Evolutionary conservation across 2,113 vertebrate species (phyloP), one percentile per base, ranked within the genome.

Genomic region (Gnathonemus longibarbis): DNA sequence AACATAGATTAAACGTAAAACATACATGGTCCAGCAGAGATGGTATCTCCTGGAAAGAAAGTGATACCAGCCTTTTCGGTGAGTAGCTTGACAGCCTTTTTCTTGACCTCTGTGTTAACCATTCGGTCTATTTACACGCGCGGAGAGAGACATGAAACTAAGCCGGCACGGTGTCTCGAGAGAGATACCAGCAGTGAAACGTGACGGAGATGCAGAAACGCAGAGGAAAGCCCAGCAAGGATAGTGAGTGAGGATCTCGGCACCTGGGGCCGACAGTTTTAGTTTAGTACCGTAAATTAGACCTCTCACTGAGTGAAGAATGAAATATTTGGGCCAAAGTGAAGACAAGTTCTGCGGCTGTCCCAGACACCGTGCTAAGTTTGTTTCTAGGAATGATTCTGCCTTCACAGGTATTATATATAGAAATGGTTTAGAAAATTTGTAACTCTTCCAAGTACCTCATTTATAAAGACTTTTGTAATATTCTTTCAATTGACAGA

Each of bases 1-100:
- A 96, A 96, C 95, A 95, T 93, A 96, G 95, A 95, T 96, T 93
- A 95, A 93, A 92, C 95, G 94, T 94, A 94, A 93, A 93, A 96
- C 95, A 94, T 94, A 95, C 94, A 91, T 92, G 94, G 93, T 91
- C 92, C 91, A 94, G 89, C 91, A 91, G 94, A 93, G 91, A 92
- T 90, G 89, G 42, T 92, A 89, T 31, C 89, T 83, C 89, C 91
- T 93, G 91, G 91, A 31, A 27, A 93, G 93, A 94, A 93, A 89
- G 92, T 92, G 92, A 91, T 66, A 93, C 93, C 93, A 89, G 90
- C 91, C 91, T 90, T 90, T 91, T 27, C 58, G 5, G 90, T 90
- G 89, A 89, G 52, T 50, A 88, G 87, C 89, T 74, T 90, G 48
- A 77, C 92, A 90, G 39, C 90, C 91, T 62, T n/a, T 56, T 90